phyloP scores from a whole-genome alignment of 1,140 invertebrate species.

The Leptopilina boulardi region DNA sequence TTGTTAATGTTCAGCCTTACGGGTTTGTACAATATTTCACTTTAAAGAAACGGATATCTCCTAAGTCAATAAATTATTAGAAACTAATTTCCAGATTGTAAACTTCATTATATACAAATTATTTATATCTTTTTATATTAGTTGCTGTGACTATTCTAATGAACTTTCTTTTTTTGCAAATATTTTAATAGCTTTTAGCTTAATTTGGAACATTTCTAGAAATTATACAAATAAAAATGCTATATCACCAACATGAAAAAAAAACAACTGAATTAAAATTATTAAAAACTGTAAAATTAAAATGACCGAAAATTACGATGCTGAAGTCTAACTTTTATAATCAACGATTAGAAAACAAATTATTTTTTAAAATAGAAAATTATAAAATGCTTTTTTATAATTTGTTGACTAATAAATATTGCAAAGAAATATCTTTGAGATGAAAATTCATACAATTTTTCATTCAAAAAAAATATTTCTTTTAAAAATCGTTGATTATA shows the following conservation, averaged over 20 bases:
- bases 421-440: no score
- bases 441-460: no score
- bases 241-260: neutral
- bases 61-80: neutral
- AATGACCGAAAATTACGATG: no score
- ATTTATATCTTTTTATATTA: neutral
- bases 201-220: no score
- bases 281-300: neutral
- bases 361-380: no score
- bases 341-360: no score
- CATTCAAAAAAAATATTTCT: no score
- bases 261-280: neutral
- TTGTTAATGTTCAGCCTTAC: slow-evolving; percentile 10
- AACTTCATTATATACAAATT: neutral
- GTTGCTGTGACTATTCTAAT: neutral
- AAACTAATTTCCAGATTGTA: neutral
- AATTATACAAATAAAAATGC: neutral
- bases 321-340: no score
- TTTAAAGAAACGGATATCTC: neutral
- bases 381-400: no score
- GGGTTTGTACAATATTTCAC: slow-evolving; percentile 15
- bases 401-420: no score
- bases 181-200: neutral
- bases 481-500: no score
- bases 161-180: neutral